phyloP scores from a whole-genome alignment of 2,113 vertebrate species.

The Atherinomorus stipes region DNA sequence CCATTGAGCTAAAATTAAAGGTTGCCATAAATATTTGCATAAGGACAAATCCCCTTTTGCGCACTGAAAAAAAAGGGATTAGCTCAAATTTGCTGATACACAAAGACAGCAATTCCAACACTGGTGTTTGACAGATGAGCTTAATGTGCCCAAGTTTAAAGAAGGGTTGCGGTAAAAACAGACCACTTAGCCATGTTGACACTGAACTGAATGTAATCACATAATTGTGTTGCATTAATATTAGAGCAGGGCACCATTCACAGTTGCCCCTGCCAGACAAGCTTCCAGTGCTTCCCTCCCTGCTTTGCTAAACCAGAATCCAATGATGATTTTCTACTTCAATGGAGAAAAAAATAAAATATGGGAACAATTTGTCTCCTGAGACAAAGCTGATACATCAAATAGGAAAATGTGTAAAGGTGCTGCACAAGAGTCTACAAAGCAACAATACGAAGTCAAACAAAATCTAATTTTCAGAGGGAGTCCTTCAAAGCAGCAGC shows the following conservation, averaged over 20 bases:
- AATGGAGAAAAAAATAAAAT: background rate
- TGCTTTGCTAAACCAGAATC: background rate
- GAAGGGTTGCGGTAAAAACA: conserved; percentile 36
- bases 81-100: background rate
- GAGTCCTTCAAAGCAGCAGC: conserved; percentile 50
- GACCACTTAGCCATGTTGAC: conserved; percentile 53
- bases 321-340: background rate
- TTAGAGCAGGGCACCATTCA: conserved; percentile 67
- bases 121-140: conserved; percentile 14
- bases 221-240: conserved; percentile 76
- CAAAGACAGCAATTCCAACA: conserved; percentile 1
- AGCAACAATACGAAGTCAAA: conserved; percentile 24
- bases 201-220: conserved; percentile 66
- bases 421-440: background rate
- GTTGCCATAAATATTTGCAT: conserved; percentile 10
- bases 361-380: background rate
- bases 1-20: conserved; percentile 19
- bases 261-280: conserved; percentile 41
- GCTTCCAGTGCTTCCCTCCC: background rate
- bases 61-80: conserved; percentile 33
- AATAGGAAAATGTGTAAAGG: background rate
- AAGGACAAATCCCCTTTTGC: background rate
- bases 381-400: background rate
- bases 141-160: conserved; percentile 25
- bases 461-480: conserved; percentile 46